Evolutionary conservation across 2,113 vertebrate genomes (phyloP).

Genomic region (Channa argus): DNA sequence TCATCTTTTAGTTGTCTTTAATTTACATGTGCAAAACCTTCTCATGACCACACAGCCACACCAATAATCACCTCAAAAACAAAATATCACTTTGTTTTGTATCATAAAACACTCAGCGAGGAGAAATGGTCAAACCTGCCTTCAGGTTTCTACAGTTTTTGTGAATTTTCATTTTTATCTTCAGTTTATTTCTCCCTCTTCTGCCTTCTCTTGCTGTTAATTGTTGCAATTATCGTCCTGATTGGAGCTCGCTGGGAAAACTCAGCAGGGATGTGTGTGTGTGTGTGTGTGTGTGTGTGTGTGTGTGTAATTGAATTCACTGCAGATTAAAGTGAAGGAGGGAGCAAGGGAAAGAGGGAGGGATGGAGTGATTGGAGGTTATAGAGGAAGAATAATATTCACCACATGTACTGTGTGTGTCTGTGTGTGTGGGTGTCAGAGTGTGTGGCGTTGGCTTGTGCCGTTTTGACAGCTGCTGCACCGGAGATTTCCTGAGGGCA

Average conservation of each 20-base stretch:
- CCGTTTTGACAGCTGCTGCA: constrained; percentile 72
- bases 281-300: constrained; percentile 23
- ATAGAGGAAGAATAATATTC: constrained; percentile 64
- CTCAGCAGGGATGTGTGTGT: constrained; percentile 47
- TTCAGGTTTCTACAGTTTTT: not conserved
- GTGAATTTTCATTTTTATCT: not conserved
- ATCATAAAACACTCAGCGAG: not conserved
- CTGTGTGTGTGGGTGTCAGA: not conserved
- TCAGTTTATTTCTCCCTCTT: not conserved
- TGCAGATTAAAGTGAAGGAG: constrained; percentile 63
- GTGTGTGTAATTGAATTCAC: constrained; percentile 54
- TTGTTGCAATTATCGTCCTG: constrained; percentile 60
- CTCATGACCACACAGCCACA: too few relatives aligned
- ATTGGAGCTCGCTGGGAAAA: constrained; percentile 60
- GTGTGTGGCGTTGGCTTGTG: constrained; percentile 46
- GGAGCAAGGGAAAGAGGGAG: constrained; percentile 23
- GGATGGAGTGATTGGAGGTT: constrained; percentile 64
- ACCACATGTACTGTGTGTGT: not conserved
- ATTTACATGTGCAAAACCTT: too few relatives aligned
- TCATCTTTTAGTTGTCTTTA: too few relatives aligned
- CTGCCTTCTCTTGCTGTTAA: constrained; percentile 38
- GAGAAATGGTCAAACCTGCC: not conserved
- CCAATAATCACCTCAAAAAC: too few relatives aligned
- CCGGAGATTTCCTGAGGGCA: constrained; percentile 67
- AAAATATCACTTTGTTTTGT: not conserved